Base-by-base conservation (phyloP, 92 coral and sea anemone genomes). In the Micromussa lordhowensis region DNA sequence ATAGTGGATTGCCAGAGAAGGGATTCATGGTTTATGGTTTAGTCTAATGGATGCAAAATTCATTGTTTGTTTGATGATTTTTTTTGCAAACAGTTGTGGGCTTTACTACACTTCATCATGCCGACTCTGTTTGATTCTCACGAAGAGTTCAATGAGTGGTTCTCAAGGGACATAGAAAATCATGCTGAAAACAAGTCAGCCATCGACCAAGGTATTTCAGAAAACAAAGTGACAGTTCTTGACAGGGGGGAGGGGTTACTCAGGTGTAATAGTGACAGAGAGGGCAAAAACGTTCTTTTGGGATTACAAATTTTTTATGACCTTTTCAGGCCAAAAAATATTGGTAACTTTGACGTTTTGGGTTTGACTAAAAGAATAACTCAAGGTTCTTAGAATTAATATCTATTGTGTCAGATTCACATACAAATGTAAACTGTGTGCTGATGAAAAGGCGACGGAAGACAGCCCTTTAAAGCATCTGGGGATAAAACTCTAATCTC, bases 71-170 rank as follows among this genome's bases (percentile, higher is more conserved):
- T n/a, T 44, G 51, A 44, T 44, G 51, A n/a, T 68, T 24, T 68
- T 7, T 73, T 73, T 72, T 72, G 16, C 0, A 17, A 4, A 19
- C 83, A 97, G 99, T 55, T 97, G 81, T 97, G 99, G 99, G 99
- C 99, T 4, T 86, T 97, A 58, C 95, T 97, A 32, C 99, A 97
- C 82, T 97, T 97, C 84, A 97, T 97, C 80, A 97, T 97, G 99
- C 99, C 99, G 22, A 97, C 99, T 54, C 83, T 97, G 88, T 97
- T 97, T 88, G 99, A 97, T 86, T 88, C 95, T 12, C 99, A 97
- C 55, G 99, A 97, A 87, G 99, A 97, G 58, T 97, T 97, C 78
- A 97, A 97, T 31, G 99, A 97, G 58, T 97, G 99, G 99, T 97
- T 97, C 84, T 97, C 99, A 49, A 97, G 90, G 82, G 99, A 97